Evolutionary conservation across 2,113 vertebrate genomes (phyloP), one percentile per base, ranked within the genome.

Genomic region (Gavia stellata): DNA sequence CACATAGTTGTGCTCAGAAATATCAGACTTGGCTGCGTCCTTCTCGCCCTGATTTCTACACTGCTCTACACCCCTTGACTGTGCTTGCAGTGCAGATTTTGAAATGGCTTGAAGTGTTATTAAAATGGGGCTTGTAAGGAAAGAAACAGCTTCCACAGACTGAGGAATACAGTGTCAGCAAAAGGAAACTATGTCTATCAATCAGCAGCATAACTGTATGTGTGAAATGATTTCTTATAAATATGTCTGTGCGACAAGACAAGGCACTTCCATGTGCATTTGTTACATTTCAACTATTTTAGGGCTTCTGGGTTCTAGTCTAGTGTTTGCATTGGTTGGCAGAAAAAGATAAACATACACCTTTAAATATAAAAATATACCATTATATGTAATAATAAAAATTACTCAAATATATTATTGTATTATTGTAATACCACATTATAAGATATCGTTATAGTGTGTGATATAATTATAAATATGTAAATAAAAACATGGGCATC

Each of bases 101-200:
- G 80, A 94, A 94, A 77, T 68, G 59, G 25, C n/a, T 91, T 66
- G 49, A 95, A 91, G 63, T 94, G 65, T 91, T 96, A 95, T 92
- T 95, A 56, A 91, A 92, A 84, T 10, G 55, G 56, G 38, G 50
- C 26, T 93, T 92, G 62, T 85, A 95, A 94, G 63, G 67, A 86
- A 88, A 94, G 71, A 95, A 96, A 90, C n/a, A 36, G n/a, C 36
- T 95, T 96, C 78, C 26, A 61, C 42, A 55, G 72, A 36, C 72
- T 63, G 80, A 86, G 70, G 75, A 93, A 81, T 72, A 96, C 38
- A 49, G 62, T 19, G 67, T 91, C 96, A 96, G 91, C 91, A 96
- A 86, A 97, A 95, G 52, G 81, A 93, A 96, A 63, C 56, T 89
- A 28, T 53, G 49, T 85, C 59, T 65, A 71, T 71, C 58, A 81